Evolutionary conservation across 2,888 invertebrate genomes (phyloP), one percentile per base, ranked within the genome.

Genomic region (Hoplodrina ambigua): DNA sequence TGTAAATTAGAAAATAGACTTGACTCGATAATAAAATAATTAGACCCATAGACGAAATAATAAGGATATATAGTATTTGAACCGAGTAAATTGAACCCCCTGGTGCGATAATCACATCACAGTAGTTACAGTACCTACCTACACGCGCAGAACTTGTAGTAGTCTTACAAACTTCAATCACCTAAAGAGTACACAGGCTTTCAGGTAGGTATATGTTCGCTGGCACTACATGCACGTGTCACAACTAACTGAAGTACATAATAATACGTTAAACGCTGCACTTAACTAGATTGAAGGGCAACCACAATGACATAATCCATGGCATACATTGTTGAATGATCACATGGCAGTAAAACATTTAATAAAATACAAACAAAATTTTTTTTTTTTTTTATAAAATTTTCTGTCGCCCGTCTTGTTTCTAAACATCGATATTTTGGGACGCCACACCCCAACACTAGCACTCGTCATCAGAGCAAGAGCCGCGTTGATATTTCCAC

Each of bases 401-500:
- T n/a, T 20, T 13, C 52, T 2, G 7, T 19, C 5, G 25, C 30
- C 10, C n/a, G 33, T 50, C 33, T 33, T 6, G 11, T 0, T 49
- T 25, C n/a, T 4, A 17, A 64, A 49, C 55, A 86, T 91, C 89
- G 89, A 90, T 86, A 87, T 55, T 80, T 76, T 73, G 74, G 70
- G 82, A 78, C 58, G 46, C 50, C 25, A 33, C 25, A 33, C 72
- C 77, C 68, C 94, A 86, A 84, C 94, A 81, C 94, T 94, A 92
- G 87, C 89, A 90, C 93, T 94, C 94, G 93, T 95, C 95, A 95
- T 95, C 95, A 94, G 91, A 91, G 93, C 89, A 91, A 90, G 91
- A 91, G 92, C 91, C 90, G 90, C 93, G 93, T 92, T 94, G 95
- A 95, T 95, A 94, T 95, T 94, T 95, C 93, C 94, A 94, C 94